Base-by-base conservation (phyloP, 2,888 invertebrate genomes). In the Sphaerophoria rueppellii region DNA sequence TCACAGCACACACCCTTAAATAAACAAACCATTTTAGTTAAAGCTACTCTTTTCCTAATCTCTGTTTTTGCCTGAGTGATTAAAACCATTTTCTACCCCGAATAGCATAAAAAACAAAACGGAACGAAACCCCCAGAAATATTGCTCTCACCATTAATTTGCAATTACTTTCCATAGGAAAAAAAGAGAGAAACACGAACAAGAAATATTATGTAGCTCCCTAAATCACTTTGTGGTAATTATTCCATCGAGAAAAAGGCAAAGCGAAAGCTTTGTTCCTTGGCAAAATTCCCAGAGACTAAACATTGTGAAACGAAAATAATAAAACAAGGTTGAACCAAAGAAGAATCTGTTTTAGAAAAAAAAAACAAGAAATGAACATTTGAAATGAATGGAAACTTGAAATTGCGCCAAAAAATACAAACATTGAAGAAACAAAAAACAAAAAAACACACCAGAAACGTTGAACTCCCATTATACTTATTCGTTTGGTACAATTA, bases 161-260 rank as follows among this genome's bases (percentile, higher is more conserved):
- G 57, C 80, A 75, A 80, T 83, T 75, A 71, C 80, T 67, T 72
- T 80, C 48, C 60, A 76, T 76, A 63, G 24, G 40, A 60, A 60
- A 65, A 63, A 50, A 3, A 1, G 40, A 58, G 72, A 48, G 24
- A 24, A 24, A 24, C 24, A 24, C 24, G 24, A 43, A 43, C 43
- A 43, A 43, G 43, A 43, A 11, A 43, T 43, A 43, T 43, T 54
- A 83, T 73, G 67, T 46, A 48, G 67, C 61, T 69, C 61, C 70
- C 75, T 80, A 76, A 83, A 80, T 83, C 80, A 83, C 80, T 83
- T 65, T 67, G 14, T 50, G 55, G 75, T 83, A 80, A 80, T 83
- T 83, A 83, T 80, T 83, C 72, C 72, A 60, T 57, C 5, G 55
- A 48, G 69, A 60, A 77, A 48, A 54, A 48, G 69, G 54, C 72